These are phyloP conservation scores for Drosophila hamatofila DNA, from an alignment of 2,888 invertebrate genomes.

Conservation along the genomic window DNA sequence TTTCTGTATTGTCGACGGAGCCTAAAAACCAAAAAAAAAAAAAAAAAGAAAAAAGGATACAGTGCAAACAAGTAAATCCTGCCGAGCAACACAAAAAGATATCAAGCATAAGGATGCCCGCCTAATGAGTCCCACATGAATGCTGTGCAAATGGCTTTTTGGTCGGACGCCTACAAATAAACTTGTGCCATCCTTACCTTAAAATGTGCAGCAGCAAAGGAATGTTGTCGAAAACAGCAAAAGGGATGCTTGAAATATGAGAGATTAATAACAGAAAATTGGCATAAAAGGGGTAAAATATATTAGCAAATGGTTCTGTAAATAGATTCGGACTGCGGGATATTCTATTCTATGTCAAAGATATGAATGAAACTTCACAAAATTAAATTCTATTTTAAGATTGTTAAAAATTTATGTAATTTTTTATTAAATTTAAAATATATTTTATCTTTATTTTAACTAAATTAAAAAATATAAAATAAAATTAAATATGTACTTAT, in stretches of 20 bases:
- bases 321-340: background rate
- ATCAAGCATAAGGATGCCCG: constrained; percentile 26
- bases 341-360: background rate
- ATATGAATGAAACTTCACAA: background rate
- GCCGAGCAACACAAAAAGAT: constrained; percentile 45
- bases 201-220: constrained; percentile 20
- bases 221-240: constrained; percentile 9
- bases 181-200: constrained; percentile 11
- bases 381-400: too few species aligned
- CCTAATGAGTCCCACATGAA: constrained; percentile 70
- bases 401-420: too few species aligned
- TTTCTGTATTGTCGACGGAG: constrained; percentile 58
- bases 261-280: constrained; percentile 27
- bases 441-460: background rate
- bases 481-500: background rate
- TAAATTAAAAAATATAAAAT: background rate
- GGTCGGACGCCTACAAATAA: constrained; percentile 50
- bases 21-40: constrained; percentile 15
- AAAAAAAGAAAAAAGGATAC: constrained; percentile 42
- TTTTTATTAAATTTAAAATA: background rate
- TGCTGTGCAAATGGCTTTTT: constrained; percentile 67
- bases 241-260: constrained; percentile 30
- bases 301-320: background rate
- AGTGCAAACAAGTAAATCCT: constrained; percentile 43
- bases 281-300: constrained; percentile 4